Percentiles rank a stretch among this genome's conserved stretches.
These are phyloP conservation scores for Hartigia nigra DNA, from an alignment of 2,888 invertebrate genomes.

Conservation along the genomic window DNA sequence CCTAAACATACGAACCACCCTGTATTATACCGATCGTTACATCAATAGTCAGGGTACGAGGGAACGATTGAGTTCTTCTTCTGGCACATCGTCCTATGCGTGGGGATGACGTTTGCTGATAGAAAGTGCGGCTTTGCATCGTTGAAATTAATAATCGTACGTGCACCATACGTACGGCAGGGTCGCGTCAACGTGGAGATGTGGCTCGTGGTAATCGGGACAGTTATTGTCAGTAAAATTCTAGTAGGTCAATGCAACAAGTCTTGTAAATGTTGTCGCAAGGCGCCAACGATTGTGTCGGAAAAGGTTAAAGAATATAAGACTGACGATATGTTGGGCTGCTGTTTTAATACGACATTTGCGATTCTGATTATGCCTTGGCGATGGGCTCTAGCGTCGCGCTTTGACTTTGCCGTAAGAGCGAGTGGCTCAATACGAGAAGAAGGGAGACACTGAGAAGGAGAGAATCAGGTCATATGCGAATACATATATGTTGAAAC, in stretches of 20 bases:
- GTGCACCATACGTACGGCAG: background rate
- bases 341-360: background rate
- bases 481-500: slow-evolving; percentile 4
- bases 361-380: background rate
- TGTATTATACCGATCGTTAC: background rate
- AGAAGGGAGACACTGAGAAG: slow-evolving; percentile 26
- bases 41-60: background rate
- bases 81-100: background rate
- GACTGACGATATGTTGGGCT: background rate
- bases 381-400: background rate
- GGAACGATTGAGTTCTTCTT: background rate
- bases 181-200: slow-evolving; percentile 21
- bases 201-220: slow-evolving; percentile 12
- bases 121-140: background rate
- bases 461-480: slow-evolving; percentile 40
- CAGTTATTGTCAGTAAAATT: slow-evolving; percentile 29
- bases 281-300: slow-evolving; percentile 38
- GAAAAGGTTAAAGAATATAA: slow-evolving; percentile 47
- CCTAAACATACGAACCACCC: background rate
- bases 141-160: background rate
- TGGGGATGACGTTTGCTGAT: background rate
- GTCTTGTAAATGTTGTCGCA: slow-evolving; percentile 47
- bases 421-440: background rate
- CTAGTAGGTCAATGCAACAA: slow-evolving; percentile 59
- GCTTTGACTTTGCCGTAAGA: background rate